A percentile compares a stretch with the other conserved stretches of the same genome.
phyloP scores from a whole-genome alignment of 2,797 vertebrate species.

The Octomys mimax region DNA sequence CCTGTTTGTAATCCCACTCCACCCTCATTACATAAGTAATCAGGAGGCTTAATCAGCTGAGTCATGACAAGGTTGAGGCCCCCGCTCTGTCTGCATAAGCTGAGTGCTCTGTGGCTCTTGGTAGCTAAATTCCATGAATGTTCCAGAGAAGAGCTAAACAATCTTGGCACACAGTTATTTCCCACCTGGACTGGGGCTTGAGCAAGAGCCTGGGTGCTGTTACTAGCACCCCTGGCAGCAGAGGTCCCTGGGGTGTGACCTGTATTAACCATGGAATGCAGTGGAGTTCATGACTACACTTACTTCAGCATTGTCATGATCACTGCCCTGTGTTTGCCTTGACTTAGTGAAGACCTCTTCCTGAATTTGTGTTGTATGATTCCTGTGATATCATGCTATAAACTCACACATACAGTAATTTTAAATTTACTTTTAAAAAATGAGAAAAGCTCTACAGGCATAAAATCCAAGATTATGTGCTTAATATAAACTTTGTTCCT shows the following conservation, averaged over 20 bases:
- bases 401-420: not conserved
- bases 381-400: not conserved
- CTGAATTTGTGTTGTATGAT: not conserved
- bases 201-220: not conserved
- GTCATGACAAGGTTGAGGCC: not conserved
- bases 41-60: not conserved
- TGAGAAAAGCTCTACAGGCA: not conserved
- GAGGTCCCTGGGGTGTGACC: not conserved
- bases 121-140: not conserved
- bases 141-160: not conserved
- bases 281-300: not conserved
- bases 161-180: conserved; percentile 12
- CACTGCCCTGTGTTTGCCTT: not conserved
- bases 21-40: not conserved
- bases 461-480: not conserved
- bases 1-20: not conserved
- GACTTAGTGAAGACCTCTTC: not conserved
- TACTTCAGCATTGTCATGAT: not conserved
- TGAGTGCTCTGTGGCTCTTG: not conserved
- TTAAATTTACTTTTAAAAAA: not conserved
- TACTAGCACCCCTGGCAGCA: not conserved
- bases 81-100: not conserved
- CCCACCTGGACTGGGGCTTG: not conserved
- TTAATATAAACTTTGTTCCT: not conserved
- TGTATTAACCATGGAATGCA: not conserved